phyloP scores from a whole-genome alignment of 2,113 vertebrate species.

The Toxotes jaculatrix region DNA sequence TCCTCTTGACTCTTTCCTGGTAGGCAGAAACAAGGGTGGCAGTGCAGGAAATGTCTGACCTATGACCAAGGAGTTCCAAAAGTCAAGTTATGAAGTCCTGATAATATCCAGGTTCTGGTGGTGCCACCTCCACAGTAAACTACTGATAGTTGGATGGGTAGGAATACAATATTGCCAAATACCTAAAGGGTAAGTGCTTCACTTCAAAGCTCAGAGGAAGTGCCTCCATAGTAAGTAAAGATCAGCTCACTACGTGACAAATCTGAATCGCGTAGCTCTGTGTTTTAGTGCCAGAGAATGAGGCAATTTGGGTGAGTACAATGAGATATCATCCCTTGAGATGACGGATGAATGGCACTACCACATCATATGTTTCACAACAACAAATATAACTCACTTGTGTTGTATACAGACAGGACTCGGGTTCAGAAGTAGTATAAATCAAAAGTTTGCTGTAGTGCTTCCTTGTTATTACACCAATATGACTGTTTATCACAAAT shows the following conservation, averaged over 20 bases:
- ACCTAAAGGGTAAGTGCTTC: neutral
- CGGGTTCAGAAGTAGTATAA: neutral
- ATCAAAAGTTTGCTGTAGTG: neutral
- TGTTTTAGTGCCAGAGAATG: neutral
- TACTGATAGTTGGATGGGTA: neutral
- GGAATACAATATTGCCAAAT: neutral
- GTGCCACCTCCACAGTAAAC: neutral
- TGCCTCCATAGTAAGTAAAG: neutral
- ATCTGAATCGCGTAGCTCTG: neutral
- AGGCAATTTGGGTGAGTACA: slow-evolving; percentile 1
- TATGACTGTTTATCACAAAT: too few species aligned
- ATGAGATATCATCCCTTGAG: neutral
- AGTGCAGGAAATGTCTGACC: slow-evolving; percentile 35
- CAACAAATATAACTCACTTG: neutral
- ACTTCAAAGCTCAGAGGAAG: neutral
- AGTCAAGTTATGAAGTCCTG: slow-evolving; percentile 33
- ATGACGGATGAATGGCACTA: neutral
- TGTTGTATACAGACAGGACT: neutral
- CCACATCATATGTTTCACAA: neutral
- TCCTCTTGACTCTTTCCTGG: slow-evolving; percentile 62
- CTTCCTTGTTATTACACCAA: too few species aligned
- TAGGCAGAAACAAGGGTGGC: slow-evolving; percentile 55
- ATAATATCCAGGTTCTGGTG: slow-evolving; percentile 11
- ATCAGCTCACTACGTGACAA: neutral
- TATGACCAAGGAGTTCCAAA: slow-evolving; percentile 38